Conservation (phyloP, 2,113 vertebrate genomes). For the Periophthalmus modestus region DNA sequence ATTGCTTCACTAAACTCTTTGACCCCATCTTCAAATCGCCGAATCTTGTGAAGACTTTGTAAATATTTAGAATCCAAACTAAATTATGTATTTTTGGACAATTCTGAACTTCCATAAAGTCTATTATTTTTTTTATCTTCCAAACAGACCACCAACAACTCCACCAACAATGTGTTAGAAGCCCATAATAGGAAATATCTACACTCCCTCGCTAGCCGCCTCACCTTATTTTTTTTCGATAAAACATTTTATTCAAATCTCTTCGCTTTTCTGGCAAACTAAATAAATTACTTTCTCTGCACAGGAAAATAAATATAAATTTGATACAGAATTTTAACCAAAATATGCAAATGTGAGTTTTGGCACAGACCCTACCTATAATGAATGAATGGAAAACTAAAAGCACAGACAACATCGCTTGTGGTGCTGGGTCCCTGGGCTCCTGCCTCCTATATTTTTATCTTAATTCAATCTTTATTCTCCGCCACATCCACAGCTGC, state of each 20-base stretch:
- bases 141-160: neutral
- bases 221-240: slow-evolving; percentile 2
- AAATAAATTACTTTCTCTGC: slow-evolving; percentile 25
- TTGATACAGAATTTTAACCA: neutral
- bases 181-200: neutral
- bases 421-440: slow-evolving; percentile 57
- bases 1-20: neutral
- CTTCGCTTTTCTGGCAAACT: slow-evolving; percentile 6
- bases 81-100: neutral
- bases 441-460: slow-evolving; percentile 69
- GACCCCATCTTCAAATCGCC: no score
- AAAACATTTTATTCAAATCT: slow-evolving; percentile 8
- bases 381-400: slow-evolving; percentile 73
- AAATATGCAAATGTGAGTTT: slow-evolving; percentile 59
- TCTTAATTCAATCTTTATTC: slow-evolving; percentile 82
- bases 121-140: neutral
- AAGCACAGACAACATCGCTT: slow-evolving; percentile 68
- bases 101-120: neutral
- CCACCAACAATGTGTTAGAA: neutral
- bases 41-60: neutral
- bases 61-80: neutral
- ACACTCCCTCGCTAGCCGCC: neutral
- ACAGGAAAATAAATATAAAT: slow-evolving; percentile 10
- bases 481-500: slow-evolving; percentile 67
- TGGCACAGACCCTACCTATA: slow-evolving; percentile 48